A percentile compares a stretch with the other conserved stretches of the same genome.
Conservation (phyloP, 1,140 invertebrate species). For the Notospermus geniculatus region DNA sequence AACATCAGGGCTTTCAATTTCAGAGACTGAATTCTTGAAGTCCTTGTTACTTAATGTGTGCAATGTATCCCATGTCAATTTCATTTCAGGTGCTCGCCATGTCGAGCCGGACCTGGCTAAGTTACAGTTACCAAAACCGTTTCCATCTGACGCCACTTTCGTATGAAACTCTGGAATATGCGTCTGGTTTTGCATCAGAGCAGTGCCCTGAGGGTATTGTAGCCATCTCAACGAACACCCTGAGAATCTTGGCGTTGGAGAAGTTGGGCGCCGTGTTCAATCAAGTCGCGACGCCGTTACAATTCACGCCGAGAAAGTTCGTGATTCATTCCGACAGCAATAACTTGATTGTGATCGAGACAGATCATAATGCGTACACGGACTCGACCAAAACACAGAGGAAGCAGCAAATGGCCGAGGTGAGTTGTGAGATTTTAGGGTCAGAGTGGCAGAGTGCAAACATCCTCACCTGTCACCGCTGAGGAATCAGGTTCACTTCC, state of each 20-base stretch:
- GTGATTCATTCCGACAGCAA: constrained; percentile 90
- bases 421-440: constrained; percentile 36
- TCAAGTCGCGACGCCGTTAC: constrained; percentile 77
- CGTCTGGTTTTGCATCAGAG: constrained; percentile 96
- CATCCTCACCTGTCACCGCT: too few species aligned
- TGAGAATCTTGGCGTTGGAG: constrained; percentile 94
- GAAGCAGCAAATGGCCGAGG: constrained; percentile 74
- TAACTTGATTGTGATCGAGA: constrained; percentile 87
- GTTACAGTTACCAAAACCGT: constrained; percentile 96
- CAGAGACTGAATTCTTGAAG: too few species aligned
- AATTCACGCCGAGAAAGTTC: constrained; percentile 95
- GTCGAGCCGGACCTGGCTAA: constrained; percentile 96
- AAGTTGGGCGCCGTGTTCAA: constrained; percentile 99
- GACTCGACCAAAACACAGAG: constrained; percentile 93
- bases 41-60: too few species aligned
- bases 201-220: constrained; percentile 99
- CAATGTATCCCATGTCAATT: constrained; percentile 5
- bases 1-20: too few species aligned
- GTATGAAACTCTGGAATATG: constrained; percentile 95
- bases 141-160: constrained; percentile 90
- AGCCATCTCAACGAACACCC: constrained; percentile 95
- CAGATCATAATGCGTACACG: constrained; percentile 98
- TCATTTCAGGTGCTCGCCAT: constrained; percentile 84
- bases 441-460: too few species aligned
- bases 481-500: too few species aligned